Evolutionary conservation across 2,888 invertebrate genomes (phyloP).

Genomic region (Pandemis corylana): DNA sequence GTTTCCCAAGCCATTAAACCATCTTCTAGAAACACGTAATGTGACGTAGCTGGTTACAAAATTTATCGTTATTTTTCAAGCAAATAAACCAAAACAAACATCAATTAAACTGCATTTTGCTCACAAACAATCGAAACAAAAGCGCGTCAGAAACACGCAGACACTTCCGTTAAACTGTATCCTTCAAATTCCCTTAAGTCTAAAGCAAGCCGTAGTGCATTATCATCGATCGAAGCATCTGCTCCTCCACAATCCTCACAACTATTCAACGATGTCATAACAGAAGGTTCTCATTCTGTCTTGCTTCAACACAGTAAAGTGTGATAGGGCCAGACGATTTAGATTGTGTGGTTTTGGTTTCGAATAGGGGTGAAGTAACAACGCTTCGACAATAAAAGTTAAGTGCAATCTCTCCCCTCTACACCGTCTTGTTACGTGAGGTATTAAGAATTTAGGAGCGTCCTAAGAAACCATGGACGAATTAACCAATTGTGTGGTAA

Average conservation of each 20-base stretch:
- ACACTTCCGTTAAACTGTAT: constrained; percentile 39
- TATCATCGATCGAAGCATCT: constrained; percentile 70
- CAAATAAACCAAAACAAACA: neutral
- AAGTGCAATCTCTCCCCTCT: constrained; percentile 71
- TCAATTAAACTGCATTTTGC: constrained; percentile 6
- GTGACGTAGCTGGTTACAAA: too few relatives aligned
- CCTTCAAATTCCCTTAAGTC: constrained; percentile 40
- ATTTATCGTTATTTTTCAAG: neutral
- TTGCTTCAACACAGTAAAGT: neutral
- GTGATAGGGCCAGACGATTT: constrained; percentile 9
- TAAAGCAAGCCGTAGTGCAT: constrained; percentile 53
- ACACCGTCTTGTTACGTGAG: constrained; percentile 82
- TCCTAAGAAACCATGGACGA: constrained; percentile 51
- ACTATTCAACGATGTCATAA: constrained; percentile 15
- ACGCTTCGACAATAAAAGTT: constrained; percentile 75
- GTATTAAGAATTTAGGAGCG: constrained; percentile 83
- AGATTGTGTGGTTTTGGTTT: neutral
- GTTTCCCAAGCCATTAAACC: too few relatives aligned
- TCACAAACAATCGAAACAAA: constrained; percentile 18
- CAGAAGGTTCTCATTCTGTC: neutral
- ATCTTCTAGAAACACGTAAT: too few relatives aligned
- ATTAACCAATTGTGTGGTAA: too few relatives aligned
- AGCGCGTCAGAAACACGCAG: constrained; percentile 28
- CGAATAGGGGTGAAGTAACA: constrained; percentile 50
- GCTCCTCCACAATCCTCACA: constrained; percentile 20